Conservation (phyloP, 2,888 invertebrate species). For the Balanococcus diminutus region DNA sequence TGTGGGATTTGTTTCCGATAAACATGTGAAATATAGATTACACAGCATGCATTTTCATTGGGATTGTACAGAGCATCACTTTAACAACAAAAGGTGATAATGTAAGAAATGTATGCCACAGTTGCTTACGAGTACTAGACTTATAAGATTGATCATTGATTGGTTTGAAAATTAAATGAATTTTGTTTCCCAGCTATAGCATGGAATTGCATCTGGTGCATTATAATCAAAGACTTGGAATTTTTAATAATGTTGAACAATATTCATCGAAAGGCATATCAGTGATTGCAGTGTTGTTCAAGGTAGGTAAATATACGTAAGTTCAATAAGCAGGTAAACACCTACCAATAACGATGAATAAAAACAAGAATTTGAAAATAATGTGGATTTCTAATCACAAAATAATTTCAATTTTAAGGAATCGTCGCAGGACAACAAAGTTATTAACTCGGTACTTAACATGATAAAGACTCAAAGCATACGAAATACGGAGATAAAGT, state of each 20-base stretch:
- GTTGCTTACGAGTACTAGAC: background rate
- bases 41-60: slow-evolving; percentile 47
- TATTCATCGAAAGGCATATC: background rate
- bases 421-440: background rate
- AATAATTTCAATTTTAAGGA: background rate
- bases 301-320: slow-evolving; percentile 18
- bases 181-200: background rate
- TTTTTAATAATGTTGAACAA: background rate
- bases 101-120: slow-evolving; percentile 36
- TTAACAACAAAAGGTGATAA: slow-evolving; percentile 51
- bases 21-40: background rate
- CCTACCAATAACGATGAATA: too few relatives aligned
- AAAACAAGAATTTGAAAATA: background rate
- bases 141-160: background rate
- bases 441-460: slow-evolving; percentile 1
- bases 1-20: background rate
- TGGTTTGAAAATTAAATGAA: background rate
- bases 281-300: slow-evolving; percentile 43
- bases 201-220: slow-evolving; percentile 48
- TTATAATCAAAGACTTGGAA: slow-evolving; percentile 5
- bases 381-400: background rate
- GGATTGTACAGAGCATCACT: slow-evolving; percentile 43
- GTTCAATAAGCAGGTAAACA: too few relatives aligned
- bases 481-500: background rate
- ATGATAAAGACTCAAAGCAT: background rate